A percentile compares a stretch with the other conserved stretches of the same genome.
These are phyloP conservation scores for Coreius guichenoti DNA, from an alignment of 2,797 vertebrate species.

Conservation along the genomic window DNA sequence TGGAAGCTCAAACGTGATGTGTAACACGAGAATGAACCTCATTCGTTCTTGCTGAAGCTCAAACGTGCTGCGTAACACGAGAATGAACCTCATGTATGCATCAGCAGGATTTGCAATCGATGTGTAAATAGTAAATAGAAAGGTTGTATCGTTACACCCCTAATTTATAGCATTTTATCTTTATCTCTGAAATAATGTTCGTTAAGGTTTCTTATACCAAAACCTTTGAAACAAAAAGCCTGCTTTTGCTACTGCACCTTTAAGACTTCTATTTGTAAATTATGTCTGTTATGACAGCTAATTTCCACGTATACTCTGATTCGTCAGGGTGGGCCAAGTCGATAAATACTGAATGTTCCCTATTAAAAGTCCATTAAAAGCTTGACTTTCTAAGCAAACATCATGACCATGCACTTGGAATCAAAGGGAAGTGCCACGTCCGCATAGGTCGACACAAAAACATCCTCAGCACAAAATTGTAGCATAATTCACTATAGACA, in stretches of 20 bases:
- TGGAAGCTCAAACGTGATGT: no score
- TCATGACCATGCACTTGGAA: background rate
- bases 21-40: no score
- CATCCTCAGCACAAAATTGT: background rate
- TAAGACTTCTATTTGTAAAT: background rate
- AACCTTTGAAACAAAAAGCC: background rate
- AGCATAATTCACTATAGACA: background rate
- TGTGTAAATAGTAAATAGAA: background rate
- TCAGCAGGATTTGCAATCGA: background rate
- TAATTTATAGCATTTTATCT: background rate
- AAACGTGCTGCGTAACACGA: no score
- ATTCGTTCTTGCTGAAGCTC: no score
- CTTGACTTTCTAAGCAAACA: background rate
- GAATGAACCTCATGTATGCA: background rate
- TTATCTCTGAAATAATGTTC: background rate
- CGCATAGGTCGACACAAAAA: background rate
- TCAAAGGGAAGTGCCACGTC: background rate
- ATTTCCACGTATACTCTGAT: background rate
- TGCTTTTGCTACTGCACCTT: background rate
- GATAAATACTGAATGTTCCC: conserved; percentile 4
- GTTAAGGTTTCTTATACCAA: background rate
- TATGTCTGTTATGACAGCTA: background rate
- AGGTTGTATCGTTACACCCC: background rate
- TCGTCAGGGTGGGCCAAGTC: background rate
- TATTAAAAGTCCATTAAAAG: conserved; percentile 16